Conservation (phyloP, 2,888 invertebrate genomes). For the Troides helena region DNA sequence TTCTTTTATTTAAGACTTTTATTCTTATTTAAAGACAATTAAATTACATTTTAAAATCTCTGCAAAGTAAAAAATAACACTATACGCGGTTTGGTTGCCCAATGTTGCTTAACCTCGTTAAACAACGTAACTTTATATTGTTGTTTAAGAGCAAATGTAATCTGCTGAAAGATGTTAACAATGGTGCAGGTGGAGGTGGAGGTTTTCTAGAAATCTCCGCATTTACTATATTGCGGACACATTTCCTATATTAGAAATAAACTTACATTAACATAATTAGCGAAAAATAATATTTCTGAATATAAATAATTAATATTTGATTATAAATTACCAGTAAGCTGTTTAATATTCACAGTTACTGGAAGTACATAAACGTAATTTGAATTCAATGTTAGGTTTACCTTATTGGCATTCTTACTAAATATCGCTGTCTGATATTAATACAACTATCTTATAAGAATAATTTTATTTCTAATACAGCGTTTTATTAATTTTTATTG, state of each 20-base stretch:
- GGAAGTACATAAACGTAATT: background rate
- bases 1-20: too few species aligned
- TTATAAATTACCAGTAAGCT: background rate
- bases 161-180: conserved; percentile 14
- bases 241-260: background rate
- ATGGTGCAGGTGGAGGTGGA: background rate
- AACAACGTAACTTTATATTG: conserved; percentile 10
- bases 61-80: too few species aligned
- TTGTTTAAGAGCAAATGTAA: conserved; percentile 19
- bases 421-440: background rate
- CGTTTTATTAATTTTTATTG: too few species aligned
- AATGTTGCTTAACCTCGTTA: conserved; percentile 8
- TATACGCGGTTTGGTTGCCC: background rate
- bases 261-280: background rate
- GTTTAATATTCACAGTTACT: conserved; percentile 11
- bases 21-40: too few species aligned
- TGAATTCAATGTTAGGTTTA: background rate
- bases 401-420: background rate
- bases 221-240: too few species aligned
- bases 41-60: too few species aligned
- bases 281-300: background rate
- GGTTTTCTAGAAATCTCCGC: too few species aligned
- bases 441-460: background rate
- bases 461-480: too few species aligned
- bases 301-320: background rate